Percentiles rank a stretch among this genome's conserved stretches.
These are phyloP conservation scores for Sabatieria punctata DNA, from an alignment of 2,888 invertebrate genomes.

Conservation along the genomic window DNA sequence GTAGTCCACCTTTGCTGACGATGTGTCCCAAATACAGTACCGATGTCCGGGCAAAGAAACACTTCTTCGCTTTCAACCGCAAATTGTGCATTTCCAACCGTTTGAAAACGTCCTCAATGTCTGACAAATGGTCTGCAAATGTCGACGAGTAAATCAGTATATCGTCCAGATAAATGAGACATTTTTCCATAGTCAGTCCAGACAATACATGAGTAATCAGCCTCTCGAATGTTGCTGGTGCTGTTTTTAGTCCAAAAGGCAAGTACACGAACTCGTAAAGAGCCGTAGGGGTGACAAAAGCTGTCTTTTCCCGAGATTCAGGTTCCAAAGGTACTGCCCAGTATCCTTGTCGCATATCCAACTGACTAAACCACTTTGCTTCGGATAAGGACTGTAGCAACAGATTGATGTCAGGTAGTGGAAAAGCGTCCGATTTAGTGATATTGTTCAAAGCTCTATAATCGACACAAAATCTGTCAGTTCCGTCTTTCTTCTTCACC, in stretches of 20 bases:
- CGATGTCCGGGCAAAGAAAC: background rate
- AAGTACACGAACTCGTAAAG: conserved; percentile 6
- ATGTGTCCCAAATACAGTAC: background rate
- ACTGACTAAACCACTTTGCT: conserved; percentile 4
- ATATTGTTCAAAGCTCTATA: conserved; percentile 9
- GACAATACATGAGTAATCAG: conserved; percentile 6
- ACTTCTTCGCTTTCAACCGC: background rate
- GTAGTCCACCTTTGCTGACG: background rate
- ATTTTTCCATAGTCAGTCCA: background rate
- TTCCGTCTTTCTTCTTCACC: conserved; percentile 12
- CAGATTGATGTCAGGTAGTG: conserved; percentile 7
- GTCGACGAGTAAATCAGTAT: background rate
- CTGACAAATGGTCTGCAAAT: background rate
- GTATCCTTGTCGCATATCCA: conserved; percentile 11
- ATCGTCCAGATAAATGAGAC: background rate
- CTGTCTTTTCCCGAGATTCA: conserved; percentile 6
- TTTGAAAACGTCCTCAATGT: background rate
- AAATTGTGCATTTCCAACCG: background rate
- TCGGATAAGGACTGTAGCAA: conserved; percentile 7
- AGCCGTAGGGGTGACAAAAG: conserved; percentile 8
- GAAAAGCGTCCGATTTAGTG: conserved; percentile 2
- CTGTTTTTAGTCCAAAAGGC: conserved; percentile 11
- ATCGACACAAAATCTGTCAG: conserved; percentile 11
- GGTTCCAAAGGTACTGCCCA: conserved; percentile 8
- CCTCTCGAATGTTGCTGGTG: conserved; percentile 10